Base-by-base conservation (phyloP, 1,140 invertebrate genomes). In the Zaprionus capensis region DNA sequence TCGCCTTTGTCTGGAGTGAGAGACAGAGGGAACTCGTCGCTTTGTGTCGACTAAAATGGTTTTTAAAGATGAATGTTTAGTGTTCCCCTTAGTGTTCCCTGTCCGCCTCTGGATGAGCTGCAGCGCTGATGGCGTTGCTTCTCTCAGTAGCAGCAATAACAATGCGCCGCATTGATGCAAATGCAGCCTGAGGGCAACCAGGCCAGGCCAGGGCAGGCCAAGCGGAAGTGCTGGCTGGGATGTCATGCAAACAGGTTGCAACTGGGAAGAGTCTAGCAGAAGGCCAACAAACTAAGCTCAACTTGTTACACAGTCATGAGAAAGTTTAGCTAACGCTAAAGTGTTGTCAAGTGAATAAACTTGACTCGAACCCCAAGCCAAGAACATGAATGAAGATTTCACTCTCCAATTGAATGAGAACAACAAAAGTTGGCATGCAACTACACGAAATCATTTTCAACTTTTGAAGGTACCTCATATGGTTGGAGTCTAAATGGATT, bases 41-140 rank as follows among this genome's bases (percentile, higher is more conserved):
- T 88, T 90, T 90, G 85, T 88, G 85, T 90, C 76, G 78, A 62
- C 53, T 80, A 81, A 83, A 88, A 88, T 88, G 84, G 74, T 88
- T 90, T 90, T 72, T 84, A 79, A 83, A 88, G 84, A 69, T 74
- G 75, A 81, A 84, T 88, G 84, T 88, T 88, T 88, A 88, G 71
- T 69, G 81, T 78, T 73, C 71, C 61, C 56, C 38, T 84, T 79
- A 81, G 71, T 69, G 78, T 78, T 66, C 71, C 61, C 56, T 46
- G 62, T 55, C 69, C 65, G 76, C 58, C 11, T 34, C 58, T 34
- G 58, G 70, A 77, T 77, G 75, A 77, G 67, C 75, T 76, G 57
- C 57, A 31, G 6, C 36, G 24, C 22, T 41, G 36, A 15, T 38
- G 12, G 14, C 15, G 26, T 2, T 28, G 26, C 26, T 9, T 31